Evolutionary conservation across 2,888 invertebrate species (phyloP), one percentile per base, ranked within the genome.

Genomic region (Parnassius mnemosyne): DNA sequence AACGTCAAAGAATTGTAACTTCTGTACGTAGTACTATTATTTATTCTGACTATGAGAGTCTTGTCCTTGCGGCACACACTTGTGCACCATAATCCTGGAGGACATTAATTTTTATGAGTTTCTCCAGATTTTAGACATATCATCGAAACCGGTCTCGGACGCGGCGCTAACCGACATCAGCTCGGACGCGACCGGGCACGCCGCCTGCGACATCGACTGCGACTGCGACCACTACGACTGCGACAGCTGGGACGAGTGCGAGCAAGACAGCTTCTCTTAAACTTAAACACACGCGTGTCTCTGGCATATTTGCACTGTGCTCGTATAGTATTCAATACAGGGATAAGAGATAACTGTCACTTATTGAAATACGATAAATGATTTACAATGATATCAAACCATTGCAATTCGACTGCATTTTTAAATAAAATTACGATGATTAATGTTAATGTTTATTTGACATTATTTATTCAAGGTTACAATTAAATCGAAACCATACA

Each of bases 221-320:
- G 92, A 92, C 69, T 85, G 84, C 73, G 92, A 92, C 64, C 91
- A 87, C 61, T 89, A 89, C 78, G 90, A 89, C 63, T 89, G 88
- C 73, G 92, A 92, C 76, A 89, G 89, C 79, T 92, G 92, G 92
- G 92, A 92, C 76, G 92, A 92, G 80, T 92, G 92, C 75, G 92
- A 92, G 75, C 92, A 92, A 78, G 92, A 92, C 72, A 91, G 92
- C 83, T 91, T 92, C 80, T 92, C 92, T 0, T 92, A 89, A 70
- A 64, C 92, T 0, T 92, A 89, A 70, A 64, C 53, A 3, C 46
- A 16, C 3, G 25, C 11, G 34, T n/a, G 51, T 53, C 59, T 34
- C 58, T 16, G 44, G 59, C 53, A 61, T 57, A 16, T 16, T 16
- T 16, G 57, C 25, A 63, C 53, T 34, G 34, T 34, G 34, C 34